Conservation (phyloP, 1,140 invertebrate species). For the Zaprionus africanus region DNA sequence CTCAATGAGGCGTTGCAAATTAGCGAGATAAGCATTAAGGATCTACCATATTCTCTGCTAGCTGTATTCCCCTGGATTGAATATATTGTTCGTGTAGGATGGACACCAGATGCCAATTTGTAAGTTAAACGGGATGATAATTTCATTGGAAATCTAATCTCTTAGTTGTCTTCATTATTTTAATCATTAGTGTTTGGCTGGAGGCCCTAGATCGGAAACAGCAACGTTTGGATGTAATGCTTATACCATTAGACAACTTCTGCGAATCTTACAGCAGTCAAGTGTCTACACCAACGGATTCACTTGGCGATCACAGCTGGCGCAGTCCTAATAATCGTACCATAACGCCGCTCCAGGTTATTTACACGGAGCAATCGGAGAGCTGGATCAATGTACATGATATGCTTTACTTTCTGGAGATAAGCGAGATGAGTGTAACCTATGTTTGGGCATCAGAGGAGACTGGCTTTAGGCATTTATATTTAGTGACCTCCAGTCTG, state of each 20-base stretch:
- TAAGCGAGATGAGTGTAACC: slow-evolving; percentile 85
- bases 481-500: slow-evolving; percentile 87
- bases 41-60: slow-evolving; percentile 90
- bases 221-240: slow-evolving; percentile 90
- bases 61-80: slow-evolving; percentile 96
- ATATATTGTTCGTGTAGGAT: slow-evolving; percentile 96
- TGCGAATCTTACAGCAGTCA: slow-evolving; percentile 87
- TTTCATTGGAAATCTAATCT: neutral
- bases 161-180: slow-evolving; percentile 12
- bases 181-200: slow-evolving; percentile 91
- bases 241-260: slow-evolving; percentile 91
- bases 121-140: slow-evolving; percentile 85
- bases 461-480: slow-evolving; percentile 95
- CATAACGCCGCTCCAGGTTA: slow-evolving; percentile 85
- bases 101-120: slow-evolving; percentile 95
- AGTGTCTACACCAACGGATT: slow-evolving; percentile 85
- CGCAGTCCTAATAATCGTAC: slow-evolving; percentile 74
- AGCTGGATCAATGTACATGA: slow-evolving; percentile 97
- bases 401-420: slow-evolving; percentile 92
- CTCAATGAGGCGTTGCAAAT: slow-evolving; percentile 88
- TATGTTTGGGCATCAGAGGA: slow-evolving; percentile 98
- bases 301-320: slow-evolving; percentile 83
- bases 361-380: slow-evolving; percentile 89
- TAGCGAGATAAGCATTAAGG: slow-evolving; percentile 88
- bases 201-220: slow-evolving; percentile 94